Evolutionary conservation across 2,797 vertebrate species (phyloP), one percentile per base, ranked within the genome.

Genomic region (Danionella dracula): DNA sequence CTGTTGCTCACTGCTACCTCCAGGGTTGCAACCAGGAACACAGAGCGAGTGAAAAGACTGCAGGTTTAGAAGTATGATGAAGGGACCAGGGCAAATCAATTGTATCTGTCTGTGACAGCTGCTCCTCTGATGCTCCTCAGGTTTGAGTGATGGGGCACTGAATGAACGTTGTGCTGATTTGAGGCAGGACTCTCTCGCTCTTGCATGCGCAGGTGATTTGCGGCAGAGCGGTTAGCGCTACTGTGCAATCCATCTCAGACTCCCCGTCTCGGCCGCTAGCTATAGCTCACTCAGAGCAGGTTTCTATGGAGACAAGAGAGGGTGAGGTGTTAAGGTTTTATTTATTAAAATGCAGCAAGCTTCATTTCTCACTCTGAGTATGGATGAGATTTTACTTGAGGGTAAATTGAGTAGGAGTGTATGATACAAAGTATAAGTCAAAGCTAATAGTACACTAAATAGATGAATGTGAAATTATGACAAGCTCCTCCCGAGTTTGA

Each of bases 241-340:
- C 54, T 38, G 23, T 37, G n/a, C 42, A 51, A 74, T 72, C 57
- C 66, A 72, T 77, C 72, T 70, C 50, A 1, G 53, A 45, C 48
- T 50, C n/a, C 59, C 50, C 50, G 41, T 49, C 73, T 75, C 70
- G 21, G 64, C 54, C 58, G 60, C 38, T 21, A 49, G 53, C 73
- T 48, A 49, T 58, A 49, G 61, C 64, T 68, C 64, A 60, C 67
- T 49, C 67, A 40, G 55, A 73, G 38, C 71, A 23, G 35, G 70
- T 78, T 78, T 75, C 72, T 74, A 75, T 76, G 77, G 74, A 71
- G 71, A 80, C 70, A 8, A 48, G 44, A 53, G 70, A 58, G 66
- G 57, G 70, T 32, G 48, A 71, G 56, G 54, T 29, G 41, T 41
- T 37, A 48, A 71, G 46, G 71, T 63, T 76, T 72, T 70, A 73